Evolutionary conservation across 2,888 invertebrate species (phyloP).

Genomic region (Cephus rjabovi): DNA sequence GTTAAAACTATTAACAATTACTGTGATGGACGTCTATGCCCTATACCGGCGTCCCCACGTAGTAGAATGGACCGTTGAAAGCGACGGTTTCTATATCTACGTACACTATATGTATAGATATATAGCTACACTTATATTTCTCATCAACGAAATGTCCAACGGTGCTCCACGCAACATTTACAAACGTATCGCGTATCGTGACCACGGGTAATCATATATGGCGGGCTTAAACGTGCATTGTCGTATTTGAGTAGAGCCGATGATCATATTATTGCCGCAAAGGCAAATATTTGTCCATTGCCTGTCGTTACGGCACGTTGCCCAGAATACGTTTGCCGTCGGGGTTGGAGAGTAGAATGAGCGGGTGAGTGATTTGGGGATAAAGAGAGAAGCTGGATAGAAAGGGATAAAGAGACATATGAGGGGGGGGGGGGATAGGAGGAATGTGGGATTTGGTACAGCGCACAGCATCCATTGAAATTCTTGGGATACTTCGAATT

Average conservation of each 20-base stretch:
- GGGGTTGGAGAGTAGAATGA: background rate
- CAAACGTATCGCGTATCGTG: slow-evolving; percentile 36
- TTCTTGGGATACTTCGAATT: background rate
- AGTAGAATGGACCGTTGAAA: background rate
- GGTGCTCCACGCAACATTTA: slow-evolving; percentile 25
- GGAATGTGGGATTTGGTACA: background rate
- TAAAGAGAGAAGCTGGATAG: background rate
- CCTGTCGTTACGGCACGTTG: background rate
- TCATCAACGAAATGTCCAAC: background rate
- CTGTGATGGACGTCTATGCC: background rate
- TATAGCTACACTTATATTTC: background rate
- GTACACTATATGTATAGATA: background rate
- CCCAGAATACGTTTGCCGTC: background rate
- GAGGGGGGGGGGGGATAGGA: background rate
- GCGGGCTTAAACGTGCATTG: slow-evolving; percentile 11
- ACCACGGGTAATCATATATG: slow-evolving; percentile 23
- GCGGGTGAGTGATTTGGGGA: background rate
- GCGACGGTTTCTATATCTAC: background rate
- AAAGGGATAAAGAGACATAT: background rate
- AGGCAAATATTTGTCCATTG: slow-evolving; percentile 37
- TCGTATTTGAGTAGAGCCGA: slow-evolving; percentile 34
- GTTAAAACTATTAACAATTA: background rate
- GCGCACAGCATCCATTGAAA: background rate
- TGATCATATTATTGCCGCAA: slow-evolving; percentile 39
- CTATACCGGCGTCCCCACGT: background rate